A percentile compares a stretch with the other conserved stretches of the same genome.
Evolutionary conservation across 2,113 vertebrate species (phyloP).

Genomic region (Merops nubicus): DNA sequence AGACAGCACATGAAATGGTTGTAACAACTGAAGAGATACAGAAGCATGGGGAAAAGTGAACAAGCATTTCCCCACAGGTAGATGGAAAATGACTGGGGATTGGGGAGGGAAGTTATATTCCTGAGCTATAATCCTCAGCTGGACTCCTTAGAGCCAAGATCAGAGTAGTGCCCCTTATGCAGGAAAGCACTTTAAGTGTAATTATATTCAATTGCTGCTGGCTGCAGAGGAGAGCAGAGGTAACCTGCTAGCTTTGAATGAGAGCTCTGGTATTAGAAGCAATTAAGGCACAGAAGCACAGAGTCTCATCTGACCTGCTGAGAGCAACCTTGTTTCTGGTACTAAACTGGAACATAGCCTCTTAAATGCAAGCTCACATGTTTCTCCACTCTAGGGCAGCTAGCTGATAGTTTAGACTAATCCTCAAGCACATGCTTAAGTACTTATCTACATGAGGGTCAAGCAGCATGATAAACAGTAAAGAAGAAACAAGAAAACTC

Average conservation of each 20-base stretch:
- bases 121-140: not conserved
- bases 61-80: not conserved
- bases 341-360: not conserved
- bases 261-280: not conserved
- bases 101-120: not conserved
- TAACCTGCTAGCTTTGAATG: not conserved
- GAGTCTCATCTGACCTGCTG: not conserved
- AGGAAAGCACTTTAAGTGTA: not conserved
- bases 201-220: not conserved
- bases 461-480: not conserved
- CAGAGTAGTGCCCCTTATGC: not conserved
- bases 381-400: not conserved
- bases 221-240: not conserved
- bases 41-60: not conserved
- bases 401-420: not conserved
- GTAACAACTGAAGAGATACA: fast-evolving
- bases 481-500: not conserved
- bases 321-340: not conserved
- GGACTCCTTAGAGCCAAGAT: not conserved
- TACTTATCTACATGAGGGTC: not conserved
- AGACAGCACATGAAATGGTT: not conserved
- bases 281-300: not conserved
- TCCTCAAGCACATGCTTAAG: not conserved
- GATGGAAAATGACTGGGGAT: not conserved
- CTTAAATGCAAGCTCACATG: not conserved